Evolutionary conservation across 2,797 vertebrate genomes (phyloP).

Genomic region (Carcharodon carcharias): DNA sequence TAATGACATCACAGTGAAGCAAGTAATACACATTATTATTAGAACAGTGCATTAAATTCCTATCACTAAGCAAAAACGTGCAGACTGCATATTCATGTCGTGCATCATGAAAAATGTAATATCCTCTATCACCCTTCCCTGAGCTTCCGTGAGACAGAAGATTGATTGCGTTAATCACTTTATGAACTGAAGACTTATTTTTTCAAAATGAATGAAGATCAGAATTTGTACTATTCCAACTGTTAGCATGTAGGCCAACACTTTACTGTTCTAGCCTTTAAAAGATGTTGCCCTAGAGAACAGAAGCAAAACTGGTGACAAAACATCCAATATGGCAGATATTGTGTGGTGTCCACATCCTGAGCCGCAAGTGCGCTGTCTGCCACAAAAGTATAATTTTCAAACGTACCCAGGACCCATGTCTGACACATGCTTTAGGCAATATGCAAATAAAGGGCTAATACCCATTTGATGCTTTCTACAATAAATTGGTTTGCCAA

Average conservation of each 20-base stretch:
- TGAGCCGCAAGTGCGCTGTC: neutral
- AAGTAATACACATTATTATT: neutral
- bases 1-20: neutral
- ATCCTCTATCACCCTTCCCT: neutral
- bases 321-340: neutral
- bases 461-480: neutral
- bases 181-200: no score
- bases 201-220: slow-evolving; percentile 1
- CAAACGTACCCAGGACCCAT: neutral
- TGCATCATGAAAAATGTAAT: neutral
- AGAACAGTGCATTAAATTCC: neutral
- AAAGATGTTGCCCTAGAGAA: neutral
- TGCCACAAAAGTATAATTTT: no score
- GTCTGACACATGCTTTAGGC: no score
- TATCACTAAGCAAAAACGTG: neutral
- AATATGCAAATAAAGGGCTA: neutral
- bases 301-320: neutral
- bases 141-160: neutral
- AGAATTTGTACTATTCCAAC: neutral
- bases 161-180: neutral
- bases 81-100: neutral
- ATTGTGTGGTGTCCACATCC: neutral
- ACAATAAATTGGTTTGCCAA: neutral
- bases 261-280: neutral
- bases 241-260: neutral